These are phyloP conservation scores for Dysmachus trigonus DNA, from an alignment of 2,888 invertebrate genomes.

Conservation along the genomic window DNA sequence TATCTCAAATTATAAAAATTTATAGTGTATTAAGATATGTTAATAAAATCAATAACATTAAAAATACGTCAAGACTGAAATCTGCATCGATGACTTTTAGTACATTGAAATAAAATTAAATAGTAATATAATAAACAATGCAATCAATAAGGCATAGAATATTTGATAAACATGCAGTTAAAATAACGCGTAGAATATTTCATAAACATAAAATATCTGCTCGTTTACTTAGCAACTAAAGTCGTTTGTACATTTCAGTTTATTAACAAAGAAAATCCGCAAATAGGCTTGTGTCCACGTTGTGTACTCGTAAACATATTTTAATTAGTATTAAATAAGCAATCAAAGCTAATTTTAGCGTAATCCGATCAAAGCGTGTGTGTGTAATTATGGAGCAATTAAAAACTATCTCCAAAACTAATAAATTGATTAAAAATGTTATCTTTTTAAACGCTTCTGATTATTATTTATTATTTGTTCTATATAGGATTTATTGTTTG, in stretches of 20 bases:
- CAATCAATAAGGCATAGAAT: neutral
- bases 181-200: neutral
- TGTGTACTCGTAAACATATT: neutral
- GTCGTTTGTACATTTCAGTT: neutral
- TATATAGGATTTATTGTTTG: neutral
- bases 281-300: neutral
- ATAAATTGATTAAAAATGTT: neutral
- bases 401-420: neutral
- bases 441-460: neutral
- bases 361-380: neutral
- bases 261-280: neutral
- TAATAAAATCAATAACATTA: neutral
- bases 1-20: no score
- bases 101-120: neutral
- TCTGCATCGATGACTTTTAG: neutral
- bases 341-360: neutral
- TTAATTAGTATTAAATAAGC: neutral
- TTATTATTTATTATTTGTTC: neutral
- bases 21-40: neutral
- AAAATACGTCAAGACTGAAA: neutral
- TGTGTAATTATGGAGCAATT: neutral
- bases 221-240: neutral
- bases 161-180: neutral
- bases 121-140: neutral
- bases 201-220: neutral